Evolutionary conservation across 2,888 invertebrate species (phyloP).

Genomic region (Lacanobia wlatinum): DNA sequence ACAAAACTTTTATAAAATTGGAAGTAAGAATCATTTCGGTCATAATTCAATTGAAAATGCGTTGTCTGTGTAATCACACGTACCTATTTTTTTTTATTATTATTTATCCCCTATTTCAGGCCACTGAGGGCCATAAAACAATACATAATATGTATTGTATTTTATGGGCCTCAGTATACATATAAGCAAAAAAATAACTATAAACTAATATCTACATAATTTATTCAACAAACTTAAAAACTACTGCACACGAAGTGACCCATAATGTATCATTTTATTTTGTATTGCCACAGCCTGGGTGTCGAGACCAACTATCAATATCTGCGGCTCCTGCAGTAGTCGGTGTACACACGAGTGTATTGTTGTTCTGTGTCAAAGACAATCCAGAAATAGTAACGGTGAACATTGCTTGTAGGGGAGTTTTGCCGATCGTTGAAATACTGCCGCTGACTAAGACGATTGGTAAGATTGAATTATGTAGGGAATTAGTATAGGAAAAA

Average conservation of each 20-base stretch:
- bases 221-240: no score
- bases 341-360: slow-evolving; percentile 76
- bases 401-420: slow-evolving; percentile 88
- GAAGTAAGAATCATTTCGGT: slow-evolving; percentile 71
- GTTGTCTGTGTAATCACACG: no score
- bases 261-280: background rate
- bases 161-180: no score
- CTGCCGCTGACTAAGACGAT: slow-evolving; percentile 83
- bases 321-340: slow-evolving; percentile 84
- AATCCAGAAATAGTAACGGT: slow-evolving; percentile 91
- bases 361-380: slow-evolving; percentile 88
- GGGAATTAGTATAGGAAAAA: background rate
- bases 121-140: no score
- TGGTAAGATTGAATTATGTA: slow-evolving; percentile 70
- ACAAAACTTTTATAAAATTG: slow-evolving; percentile 79
- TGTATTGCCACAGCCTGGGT: slow-evolving; percentile 78
- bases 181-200: no score
- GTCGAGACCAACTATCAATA: slow-evolving; percentile 79
- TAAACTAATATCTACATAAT: no score
- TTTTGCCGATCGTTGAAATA: slow-evolving; percentile 88
- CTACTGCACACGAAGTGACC: no score
- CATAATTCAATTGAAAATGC: background rate
- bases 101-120: no score
- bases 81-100: no score
- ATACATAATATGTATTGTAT: no score